Evolutionary conservation across 2,797 vertebrate species (phyloP), one percentile per base, ranked within the genome.

Genomic region (Pipistrellus pygmaeus): DNA sequence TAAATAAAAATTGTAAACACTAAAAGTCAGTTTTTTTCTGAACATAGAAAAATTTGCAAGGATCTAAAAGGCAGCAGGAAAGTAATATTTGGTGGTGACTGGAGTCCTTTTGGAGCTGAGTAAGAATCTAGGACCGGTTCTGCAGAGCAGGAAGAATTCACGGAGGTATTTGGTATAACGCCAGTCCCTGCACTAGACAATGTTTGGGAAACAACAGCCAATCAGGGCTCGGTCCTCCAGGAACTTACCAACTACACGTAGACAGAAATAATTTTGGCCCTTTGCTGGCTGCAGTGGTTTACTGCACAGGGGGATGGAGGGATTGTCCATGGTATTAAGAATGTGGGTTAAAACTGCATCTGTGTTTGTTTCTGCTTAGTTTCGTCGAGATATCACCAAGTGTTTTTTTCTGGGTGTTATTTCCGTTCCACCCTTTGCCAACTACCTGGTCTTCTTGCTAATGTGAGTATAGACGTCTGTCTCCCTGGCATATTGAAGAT

Each of bases 381-480:
- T 99, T 93, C 99, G 99, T 95, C 98, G 98, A 98, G 98, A 99
- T 27, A 0, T 99, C 95, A 98, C 99, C 88, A 99, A 99, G 98
- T 99, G 98, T 86, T 15, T 99, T 96, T 99, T 99, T 8, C 93
- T 99, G 89, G 97, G 98, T 91, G 14, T 99, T 91, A 98, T 99
- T 85, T 98, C 99, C 62, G 97, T 99, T 96, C 99, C 99, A 9
- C 99, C 99, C 41, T 99, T 99, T 94, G 99, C 99, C 98, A 99
- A 99, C 98, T 99, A 99, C 98, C 90, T 99, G 96, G 99, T 99
- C 96, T 98, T 99, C 92, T 48, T 99, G 90, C 96, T 99, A 86
- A 99, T 99, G 99, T 99, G 98, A 99, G 99, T 99, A 97, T 27
- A 95, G 60, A 44, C 51, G 46, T 90, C 21, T 6, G 3, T 51